A percentile compares a stretch with the other conserved stretches of the same genome.
Evolutionary conservation across 1,140 invertebrate genomes (phyloP).

Genomic region (Euura lappo): DNA sequence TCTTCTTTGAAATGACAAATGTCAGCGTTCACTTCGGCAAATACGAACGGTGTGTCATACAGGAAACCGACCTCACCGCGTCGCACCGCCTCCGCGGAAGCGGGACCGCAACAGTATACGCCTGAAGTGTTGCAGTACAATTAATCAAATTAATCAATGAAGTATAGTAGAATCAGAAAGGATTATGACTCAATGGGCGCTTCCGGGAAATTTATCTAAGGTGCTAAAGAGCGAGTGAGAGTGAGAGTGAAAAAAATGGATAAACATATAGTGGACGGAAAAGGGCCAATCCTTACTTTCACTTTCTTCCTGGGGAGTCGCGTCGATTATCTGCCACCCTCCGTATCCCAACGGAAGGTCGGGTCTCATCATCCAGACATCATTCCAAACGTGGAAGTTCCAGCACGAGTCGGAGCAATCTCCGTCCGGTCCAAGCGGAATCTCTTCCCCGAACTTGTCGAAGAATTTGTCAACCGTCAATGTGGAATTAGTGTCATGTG

Average conservation of each 20-base stretch:
- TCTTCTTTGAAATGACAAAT: slow-evolving; percentile 73
- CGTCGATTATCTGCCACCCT: slow-evolving; percentile 82
- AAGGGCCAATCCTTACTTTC: slow-evolving; percentile 49
- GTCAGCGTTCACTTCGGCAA: slow-evolving; percentile 82
- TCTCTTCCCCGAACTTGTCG: slow-evolving; percentile 67
- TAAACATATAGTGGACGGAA: too few species aligned
- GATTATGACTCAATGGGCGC: too few species aligned
- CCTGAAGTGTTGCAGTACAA: slow-evolving; percentile 20
- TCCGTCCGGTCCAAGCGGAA: slow-evolving; percentile 66
- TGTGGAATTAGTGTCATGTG: slow-evolving; percentile 76
- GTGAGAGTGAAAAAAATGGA: too few species aligned
- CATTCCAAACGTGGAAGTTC: slow-evolving; percentile 90
- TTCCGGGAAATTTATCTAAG: too few species aligned
- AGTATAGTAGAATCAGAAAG: too few species aligned
- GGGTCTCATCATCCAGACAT: slow-evolving; percentile 80
- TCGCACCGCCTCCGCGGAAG: slow-evolving; percentile 73
- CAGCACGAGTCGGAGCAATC: slow-evolving; percentile 68
- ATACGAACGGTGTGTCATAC: slow-evolving; percentile 79
- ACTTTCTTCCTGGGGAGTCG: slow-evolving; percentile 79
- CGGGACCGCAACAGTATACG: slow-evolving; percentile 73
- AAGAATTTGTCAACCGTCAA: slow-evolving; percentile 76
- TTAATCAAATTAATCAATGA: too few species aligned
- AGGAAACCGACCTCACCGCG: slow-evolving; percentile 76
- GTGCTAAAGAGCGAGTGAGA: too few species aligned
- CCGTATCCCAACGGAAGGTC: slow-evolving; percentile 77